Evolutionary conservation across 2,113 vertebrate species (phyloP).

Genomic region (Entosphenus tridentatus): DNA sequence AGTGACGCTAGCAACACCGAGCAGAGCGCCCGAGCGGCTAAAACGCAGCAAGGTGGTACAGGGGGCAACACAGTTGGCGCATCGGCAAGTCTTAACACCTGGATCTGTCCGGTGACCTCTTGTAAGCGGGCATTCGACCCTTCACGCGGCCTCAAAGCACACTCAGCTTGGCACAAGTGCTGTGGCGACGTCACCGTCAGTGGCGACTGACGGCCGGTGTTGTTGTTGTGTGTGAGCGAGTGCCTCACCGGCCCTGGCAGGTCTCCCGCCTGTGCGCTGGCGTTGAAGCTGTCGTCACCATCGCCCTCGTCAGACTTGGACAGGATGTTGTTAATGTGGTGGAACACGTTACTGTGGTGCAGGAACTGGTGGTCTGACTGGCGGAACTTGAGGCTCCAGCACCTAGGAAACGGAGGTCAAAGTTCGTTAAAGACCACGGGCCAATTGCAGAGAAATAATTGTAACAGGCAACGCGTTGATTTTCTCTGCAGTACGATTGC

Average conservation of each 20-base stretch:
- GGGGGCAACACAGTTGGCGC: too few species aligned
- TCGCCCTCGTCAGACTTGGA: constrained; percentile 97
- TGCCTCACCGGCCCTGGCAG: neutral
- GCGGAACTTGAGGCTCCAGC: constrained; percentile 98
- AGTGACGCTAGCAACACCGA: too few species aligned
- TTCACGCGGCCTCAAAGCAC: too few species aligned
- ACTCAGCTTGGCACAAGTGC: too few species aligned
- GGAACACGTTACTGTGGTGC: constrained; percentile 96
- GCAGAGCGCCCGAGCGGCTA: too few species aligned
- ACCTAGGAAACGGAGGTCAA: constrained; percentile 25
- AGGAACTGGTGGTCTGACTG: constrained; percentile 96
- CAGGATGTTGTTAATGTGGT: constrained; percentile 97
- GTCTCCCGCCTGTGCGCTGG: constrained; percentile 67
- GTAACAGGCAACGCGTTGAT: neutral
- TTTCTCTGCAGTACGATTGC: too few species aligned
- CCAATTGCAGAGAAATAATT: neutral
- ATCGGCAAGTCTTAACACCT: too few species aligned
- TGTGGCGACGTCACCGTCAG: too few species aligned
- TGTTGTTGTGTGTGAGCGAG: neutral
- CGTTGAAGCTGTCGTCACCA: constrained; percentile 93
- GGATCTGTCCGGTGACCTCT: too few species aligned
- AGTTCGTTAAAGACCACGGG: neutral
- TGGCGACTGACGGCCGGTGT: too few species aligned
- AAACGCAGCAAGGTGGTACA: too few species aligned
- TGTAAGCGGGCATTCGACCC: too few species aligned